Evolutionary conservation across 1,140 invertebrate genomes (phyloP).

Genomic region (Idris sp.): DNA sequence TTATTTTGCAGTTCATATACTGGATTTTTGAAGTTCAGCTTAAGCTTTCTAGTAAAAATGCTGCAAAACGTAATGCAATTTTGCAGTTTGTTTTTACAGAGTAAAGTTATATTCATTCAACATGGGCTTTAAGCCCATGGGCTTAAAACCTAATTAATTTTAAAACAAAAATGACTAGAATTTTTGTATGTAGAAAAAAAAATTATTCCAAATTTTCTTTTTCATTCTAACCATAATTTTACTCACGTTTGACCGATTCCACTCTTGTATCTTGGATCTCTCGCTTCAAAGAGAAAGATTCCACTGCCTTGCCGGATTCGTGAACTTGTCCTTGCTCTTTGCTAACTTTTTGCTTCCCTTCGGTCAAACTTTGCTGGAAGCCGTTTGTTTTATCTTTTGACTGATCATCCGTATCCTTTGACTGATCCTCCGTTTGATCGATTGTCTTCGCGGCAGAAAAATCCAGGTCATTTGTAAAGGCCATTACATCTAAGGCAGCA

Average conservation of each 20-base stretch:
- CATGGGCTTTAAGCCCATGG: no score
- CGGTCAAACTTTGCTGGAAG: conserved; percentile 34
- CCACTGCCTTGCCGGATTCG: conserved; percentile 19
- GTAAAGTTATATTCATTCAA: no score
- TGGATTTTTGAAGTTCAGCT: no score
- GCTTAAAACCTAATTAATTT: no score
- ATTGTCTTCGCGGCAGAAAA: conserved; percentile 70
- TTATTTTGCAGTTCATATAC: no score
- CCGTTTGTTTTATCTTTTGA: conserved; percentile 77
- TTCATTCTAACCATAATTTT: conserved; percentile 39
- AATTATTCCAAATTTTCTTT: no score
- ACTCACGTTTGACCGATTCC: conserved; percentile 58
- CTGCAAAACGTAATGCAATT: no score
- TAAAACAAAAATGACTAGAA: no score
- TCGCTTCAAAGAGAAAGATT: conserved; percentile 38
- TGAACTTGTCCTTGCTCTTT: conserved; percentile 56
- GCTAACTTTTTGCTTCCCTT: conserved; percentile 63
- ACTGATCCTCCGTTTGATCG: conserved; percentile 63
- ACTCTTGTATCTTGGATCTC: conserved; percentile 35
- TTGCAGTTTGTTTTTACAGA: no score
- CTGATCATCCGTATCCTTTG: conserved; percentile 71
- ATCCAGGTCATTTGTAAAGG: conserved; percentile 85
- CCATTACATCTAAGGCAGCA: conserved; percentile 89
- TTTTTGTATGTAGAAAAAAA: no score
- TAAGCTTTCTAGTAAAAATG: no score